phyloP scores from a whole-genome alignment of 1,140 invertebrate species.

The Amphibalanus amphitrite region DNA sequence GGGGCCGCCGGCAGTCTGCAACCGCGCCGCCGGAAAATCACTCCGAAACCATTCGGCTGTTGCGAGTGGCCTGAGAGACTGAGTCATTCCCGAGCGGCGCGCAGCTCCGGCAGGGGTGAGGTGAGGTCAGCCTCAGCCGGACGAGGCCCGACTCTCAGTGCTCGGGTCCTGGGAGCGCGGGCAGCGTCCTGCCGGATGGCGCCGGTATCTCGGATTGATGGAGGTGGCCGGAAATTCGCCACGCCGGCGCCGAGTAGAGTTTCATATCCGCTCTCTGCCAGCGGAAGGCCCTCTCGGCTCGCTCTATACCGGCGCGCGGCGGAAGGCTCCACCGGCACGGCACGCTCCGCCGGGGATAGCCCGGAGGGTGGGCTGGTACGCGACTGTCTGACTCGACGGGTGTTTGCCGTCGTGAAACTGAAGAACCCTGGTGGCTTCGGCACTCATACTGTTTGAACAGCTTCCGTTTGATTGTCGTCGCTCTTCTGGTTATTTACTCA shows the following conservation, averaged over 20 bases:
- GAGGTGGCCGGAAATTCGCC: background rate
- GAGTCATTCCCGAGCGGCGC: background rate
- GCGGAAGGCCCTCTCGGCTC: too few relatives aligned
- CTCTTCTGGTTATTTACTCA: background rate
- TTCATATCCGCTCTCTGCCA: background rate
- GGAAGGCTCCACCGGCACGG: too few relatives aligned
- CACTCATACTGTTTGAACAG: background rate
- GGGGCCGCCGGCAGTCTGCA: background rate
- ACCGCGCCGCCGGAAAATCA: background rate
- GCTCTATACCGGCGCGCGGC: too few relatives aligned
- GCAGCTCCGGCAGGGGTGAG: too few relatives aligned
- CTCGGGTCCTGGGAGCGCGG: too few relatives aligned
- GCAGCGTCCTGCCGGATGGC: too few relatives aligned
- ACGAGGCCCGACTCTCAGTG: too few relatives aligned
- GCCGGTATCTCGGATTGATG: background rate
- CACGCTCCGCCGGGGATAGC: too few relatives aligned
- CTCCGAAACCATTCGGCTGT: background rate
- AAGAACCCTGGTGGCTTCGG: background rate
- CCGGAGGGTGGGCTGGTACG: too few relatives aligned
- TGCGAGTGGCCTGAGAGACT: background rate
- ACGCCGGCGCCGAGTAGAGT: background rate
- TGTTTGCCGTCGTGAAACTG: background rate
- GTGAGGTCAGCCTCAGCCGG: too few relatives aligned
- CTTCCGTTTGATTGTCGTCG: background rate
- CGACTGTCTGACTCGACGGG: background rate